Conservation (phyloP, 2,113 vertebrate genomes). For the Brachyhypopomus occidentalis region DNA sequence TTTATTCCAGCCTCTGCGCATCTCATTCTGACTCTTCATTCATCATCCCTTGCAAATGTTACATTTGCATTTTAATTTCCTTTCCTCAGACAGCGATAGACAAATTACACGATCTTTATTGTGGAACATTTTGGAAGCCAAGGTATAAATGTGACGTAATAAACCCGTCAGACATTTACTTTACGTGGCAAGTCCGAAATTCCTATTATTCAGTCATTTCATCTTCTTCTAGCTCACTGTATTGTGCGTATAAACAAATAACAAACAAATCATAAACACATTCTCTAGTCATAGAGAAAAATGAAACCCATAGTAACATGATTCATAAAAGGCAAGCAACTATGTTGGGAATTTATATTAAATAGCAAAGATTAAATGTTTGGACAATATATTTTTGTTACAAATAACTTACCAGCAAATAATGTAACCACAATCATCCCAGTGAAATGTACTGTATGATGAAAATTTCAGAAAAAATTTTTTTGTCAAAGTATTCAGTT, state of each 20-base stretch:
- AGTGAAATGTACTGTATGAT: neutral
- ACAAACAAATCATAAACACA: too few species aligned
- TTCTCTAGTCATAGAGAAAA: conserved; percentile 51
- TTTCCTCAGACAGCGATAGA: neutral
- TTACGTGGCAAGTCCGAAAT: neutral
- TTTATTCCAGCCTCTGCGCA: neutral
- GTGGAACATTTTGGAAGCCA: neutral
- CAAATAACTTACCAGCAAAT: conserved; percentile 10
- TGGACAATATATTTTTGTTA: neutral
- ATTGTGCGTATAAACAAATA: conserved; percentile 45
- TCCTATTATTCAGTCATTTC: neutral
- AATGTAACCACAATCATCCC: neutral
- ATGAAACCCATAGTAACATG: conserved; percentile 43
- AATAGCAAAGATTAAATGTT: conserved; percentile 7
- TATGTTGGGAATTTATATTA: conserved; percentile 57
- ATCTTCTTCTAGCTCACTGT: neutral
- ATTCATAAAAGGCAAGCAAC: conserved; percentile 50
- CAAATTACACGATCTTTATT: conserved; percentile 17
- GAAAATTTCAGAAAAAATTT: neutral
- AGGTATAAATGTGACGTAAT: neutral
- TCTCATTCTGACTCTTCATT: neutral
- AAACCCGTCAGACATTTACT: neutral
- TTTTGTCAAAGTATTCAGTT: neutral
- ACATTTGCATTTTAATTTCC: conserved; percentile 1
- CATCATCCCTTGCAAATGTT: conserved; percentile 38